Evolutionary conservation across 2,797 vertebrate species (phyloP).

Genomic region (Platyrinchus mystaceus): DNA sequence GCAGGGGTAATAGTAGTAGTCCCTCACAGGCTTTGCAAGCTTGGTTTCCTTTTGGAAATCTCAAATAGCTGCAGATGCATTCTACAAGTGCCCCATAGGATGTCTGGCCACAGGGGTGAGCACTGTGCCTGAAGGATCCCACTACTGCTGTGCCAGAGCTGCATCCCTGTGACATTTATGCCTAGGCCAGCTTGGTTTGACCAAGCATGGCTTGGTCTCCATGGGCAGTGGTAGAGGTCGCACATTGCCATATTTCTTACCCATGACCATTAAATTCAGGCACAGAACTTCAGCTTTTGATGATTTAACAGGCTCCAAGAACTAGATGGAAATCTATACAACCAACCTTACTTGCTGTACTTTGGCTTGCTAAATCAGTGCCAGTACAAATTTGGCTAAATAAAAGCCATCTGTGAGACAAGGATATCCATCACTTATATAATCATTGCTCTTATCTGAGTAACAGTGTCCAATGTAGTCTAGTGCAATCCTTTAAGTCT

Average conservation of each 20-base stretch:
- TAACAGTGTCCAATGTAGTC: background rate
- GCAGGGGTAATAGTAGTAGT: background rate
- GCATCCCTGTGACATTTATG: background rate
- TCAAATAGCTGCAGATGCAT: background rate
- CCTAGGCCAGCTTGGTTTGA: background rate
- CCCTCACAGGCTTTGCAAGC: background rate
- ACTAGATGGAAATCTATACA: background rate
- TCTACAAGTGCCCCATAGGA: accelerated
- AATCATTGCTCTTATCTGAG: background rate
- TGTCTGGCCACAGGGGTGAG: background rate
- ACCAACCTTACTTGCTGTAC: background rate
- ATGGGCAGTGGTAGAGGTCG: accelerated
- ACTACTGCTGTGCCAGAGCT: background rate
- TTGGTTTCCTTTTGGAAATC: background rate
- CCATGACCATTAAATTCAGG: background rate
- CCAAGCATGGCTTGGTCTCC: background rate
- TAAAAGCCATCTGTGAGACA: background rate
- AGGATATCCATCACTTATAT: background rate
- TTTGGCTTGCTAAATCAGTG: background rate
- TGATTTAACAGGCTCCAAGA: background rate
- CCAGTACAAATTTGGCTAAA: background rate
- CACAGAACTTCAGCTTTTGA: background rate
- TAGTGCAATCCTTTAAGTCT: background rate
- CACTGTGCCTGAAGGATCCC: background rate
- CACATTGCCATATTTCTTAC: background rate